Conservation (phyloP, 2,888 invertebrate genomes). For the Linyphia triangularis region DNA sequence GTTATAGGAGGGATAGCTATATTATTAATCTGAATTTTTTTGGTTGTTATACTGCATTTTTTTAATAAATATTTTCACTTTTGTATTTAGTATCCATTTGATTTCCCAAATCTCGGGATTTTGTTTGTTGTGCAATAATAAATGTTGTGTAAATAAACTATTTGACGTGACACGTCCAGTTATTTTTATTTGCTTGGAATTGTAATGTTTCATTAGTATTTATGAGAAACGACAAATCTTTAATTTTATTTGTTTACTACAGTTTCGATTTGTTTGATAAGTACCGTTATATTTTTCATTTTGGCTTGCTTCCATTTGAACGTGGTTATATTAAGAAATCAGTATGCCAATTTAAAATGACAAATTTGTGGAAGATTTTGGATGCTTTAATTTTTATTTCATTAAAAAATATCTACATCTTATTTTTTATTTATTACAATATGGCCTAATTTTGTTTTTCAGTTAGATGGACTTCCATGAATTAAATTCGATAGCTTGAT, state of each 20-base stretch:
- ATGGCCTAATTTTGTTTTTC: not conserved
- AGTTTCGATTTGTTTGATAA: not conserved
- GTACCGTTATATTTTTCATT: not conserved
- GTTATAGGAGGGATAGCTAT: constrained; percentile 1
- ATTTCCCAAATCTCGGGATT: not conserved
- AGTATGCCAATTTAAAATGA: no score
- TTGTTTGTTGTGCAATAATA: not conserved
- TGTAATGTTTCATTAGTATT: not conserved
- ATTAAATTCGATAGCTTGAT: constrained; percentile 17
- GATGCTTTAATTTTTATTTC: no score
- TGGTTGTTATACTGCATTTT: not conserved
- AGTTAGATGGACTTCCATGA: constrained; percentile 1
- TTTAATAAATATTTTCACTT: no score
- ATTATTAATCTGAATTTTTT: not conserved
- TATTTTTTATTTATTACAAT: not conserved
- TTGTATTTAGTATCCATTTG: not conserved
- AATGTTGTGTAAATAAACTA: not conserved
- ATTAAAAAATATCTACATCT: no score
- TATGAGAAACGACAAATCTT: not conserved
- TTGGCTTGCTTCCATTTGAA: not conserved
- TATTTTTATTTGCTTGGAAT: no score
- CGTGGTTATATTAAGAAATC: no score
- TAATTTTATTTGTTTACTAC: not conserved
- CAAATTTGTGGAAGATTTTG: no score
- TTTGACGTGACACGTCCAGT: no score